Conservation (phyloP, 2,113 vertebrate genomes). For the Trogon melanurus region DNA sequence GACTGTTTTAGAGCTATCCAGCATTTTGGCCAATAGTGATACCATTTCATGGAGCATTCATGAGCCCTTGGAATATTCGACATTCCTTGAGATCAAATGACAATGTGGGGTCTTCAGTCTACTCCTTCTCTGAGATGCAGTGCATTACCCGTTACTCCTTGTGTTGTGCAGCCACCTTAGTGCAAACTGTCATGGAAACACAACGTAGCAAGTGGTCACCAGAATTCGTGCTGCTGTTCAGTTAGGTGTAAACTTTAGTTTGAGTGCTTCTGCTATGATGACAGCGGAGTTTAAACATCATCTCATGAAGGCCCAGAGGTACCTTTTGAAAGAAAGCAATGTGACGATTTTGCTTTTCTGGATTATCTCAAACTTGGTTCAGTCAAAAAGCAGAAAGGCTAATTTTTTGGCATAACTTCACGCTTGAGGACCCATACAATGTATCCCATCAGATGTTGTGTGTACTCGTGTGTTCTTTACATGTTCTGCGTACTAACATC, state of each 20-base stretch:
- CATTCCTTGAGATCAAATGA: background rate
- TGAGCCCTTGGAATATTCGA: background rate
- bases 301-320: background rate
- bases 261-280: background rate
- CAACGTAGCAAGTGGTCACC: background rate
- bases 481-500: constrained; percentile 1
- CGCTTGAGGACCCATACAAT: background rate
- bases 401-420: background rate
- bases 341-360: background rate
- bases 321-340: background rate
- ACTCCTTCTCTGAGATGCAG: background rate
- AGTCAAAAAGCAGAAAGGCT: background rate
- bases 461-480: background rate
- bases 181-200: background rate
- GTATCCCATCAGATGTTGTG: background rate
- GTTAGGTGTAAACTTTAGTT: background rate
- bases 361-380: background rate
- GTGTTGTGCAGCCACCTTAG: background rate
- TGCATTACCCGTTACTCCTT: background rate
- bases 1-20: background rate
- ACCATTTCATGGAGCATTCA: background rate
- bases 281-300: background rate
- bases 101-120: background rate
- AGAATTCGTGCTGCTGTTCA: background rate
- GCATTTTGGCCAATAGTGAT: background rate